Evolutionary conservation across 2,888 invertebrate genomes (phyloP), one percentile per base, ranked within the genome.

Genomic region (Oconnorella tubifera): DNA sequence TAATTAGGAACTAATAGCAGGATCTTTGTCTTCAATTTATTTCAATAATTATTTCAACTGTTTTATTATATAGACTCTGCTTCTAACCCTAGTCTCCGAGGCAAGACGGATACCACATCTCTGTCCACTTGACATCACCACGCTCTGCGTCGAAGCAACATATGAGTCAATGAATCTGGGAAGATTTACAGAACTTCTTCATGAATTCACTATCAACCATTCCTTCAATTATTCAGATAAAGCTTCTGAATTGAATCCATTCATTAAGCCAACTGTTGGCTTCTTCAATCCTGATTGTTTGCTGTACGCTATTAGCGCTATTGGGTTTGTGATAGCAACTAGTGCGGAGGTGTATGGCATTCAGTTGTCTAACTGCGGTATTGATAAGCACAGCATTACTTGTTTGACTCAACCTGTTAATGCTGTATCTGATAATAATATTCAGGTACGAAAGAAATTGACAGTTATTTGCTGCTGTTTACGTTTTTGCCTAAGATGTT

Each of bases 361-460:
- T 3, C 66, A 71, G 40, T 14, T 70, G 58, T 48, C 69, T n/a
- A 29, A 65, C 33, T 64, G 71, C 48, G 60, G 57, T 2, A 61
- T 71, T 19, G 62, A 60, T 31, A 55, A 51, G 1, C 51, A 33
- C 33, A 60, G 29, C 32, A 56, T 70, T n/a, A 58, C 48, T 1
- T 40, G 68, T 57, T 62, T 71, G n/a, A 61, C 69, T 3, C 66
- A 71, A 28, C 71, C 71, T 4, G 40, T 67, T 25, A 64, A 71
- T 48, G 62, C 53, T n/a, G 55, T 71, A n/a, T 70, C 70, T 4
- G 71, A 71, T 56, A 71, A 71, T 51, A 63, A 61, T 25, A 55
- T 71, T 19, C 69, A 71, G 56, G 53, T 51, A n/a, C n/a, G 6
- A 40, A 6, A 14, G 19, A 40, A 40, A 40, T 40, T 6, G 6